Percentiles rank a stretch among this genome's conserved stretches.
Evolutionary conservation across 2,113 vertebrate genomes (phyloP).

Genomic region (Sminthopsis crassicaudata): DNA sequence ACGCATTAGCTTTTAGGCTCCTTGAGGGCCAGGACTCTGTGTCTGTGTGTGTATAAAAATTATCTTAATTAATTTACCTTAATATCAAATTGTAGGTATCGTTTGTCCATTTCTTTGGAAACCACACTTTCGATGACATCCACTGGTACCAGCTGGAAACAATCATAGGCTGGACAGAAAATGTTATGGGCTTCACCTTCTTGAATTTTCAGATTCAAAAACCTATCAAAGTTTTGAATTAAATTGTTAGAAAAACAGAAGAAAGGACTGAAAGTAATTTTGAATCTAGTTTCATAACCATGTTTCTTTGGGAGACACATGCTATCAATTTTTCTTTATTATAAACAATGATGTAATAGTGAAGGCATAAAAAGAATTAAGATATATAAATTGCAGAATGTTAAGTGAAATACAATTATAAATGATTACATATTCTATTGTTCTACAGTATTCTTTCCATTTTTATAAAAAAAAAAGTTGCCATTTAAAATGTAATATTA

Average conservation of each 20-base stretch:
- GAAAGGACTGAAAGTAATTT: constrained; percentile 50
- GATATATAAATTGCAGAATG: constrained; percentile 16
- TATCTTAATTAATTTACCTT: constrained; percentile 88
- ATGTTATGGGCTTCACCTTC: constrained; percentile 99
- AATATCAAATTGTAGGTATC: constrained; percentile 99
- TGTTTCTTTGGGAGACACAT: background rate
- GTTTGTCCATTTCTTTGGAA: constrained; percentile 98
- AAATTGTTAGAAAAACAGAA: constrained; percentile 69
- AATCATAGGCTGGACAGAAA: constrained; percentile 98
- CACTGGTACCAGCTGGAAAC: constrained; percentile 98
- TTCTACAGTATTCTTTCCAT: background rate
- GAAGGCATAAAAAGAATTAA: constrained; percentile 37
- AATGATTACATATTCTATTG: background rate
- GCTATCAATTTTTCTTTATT: constrained; percentile 23
- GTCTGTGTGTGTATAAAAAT: too few species aligned
- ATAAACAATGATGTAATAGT: constrained; percentile 29
- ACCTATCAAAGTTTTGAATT: constrained; percentile 85
- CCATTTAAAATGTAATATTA: constrained; percentile 33
- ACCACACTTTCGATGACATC: constrained; percentile 99
- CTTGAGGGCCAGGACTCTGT: background rate
- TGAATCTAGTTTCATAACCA: background rate
- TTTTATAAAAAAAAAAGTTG: background rate
- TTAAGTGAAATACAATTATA: constrained; percentile 1
- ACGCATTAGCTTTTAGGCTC: background rate
- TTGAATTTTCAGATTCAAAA: constrained; percentile 99